Percentiles rank a stretch among this genome's conserved stretches.
Conservation (phyloP, 2,797 vertebrate species). For the Crax fasciolata region DNA sequence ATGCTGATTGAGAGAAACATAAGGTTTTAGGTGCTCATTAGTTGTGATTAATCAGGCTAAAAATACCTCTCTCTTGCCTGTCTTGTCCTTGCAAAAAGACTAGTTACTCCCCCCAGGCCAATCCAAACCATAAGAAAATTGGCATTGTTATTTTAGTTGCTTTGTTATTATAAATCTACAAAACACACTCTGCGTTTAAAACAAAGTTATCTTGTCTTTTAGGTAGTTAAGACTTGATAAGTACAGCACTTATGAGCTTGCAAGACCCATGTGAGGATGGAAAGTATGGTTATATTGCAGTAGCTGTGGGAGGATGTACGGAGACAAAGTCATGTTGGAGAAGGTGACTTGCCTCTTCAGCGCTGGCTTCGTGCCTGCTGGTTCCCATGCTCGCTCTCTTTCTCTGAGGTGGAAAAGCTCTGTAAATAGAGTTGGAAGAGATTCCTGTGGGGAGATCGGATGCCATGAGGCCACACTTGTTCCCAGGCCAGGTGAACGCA, state of each 20-base stretch:
- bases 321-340: neutral
- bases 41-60: slow-evolving; percentile 63
- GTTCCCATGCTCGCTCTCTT: neutral
- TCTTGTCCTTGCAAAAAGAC: slow-evolving; percentile 7
- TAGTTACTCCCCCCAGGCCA: neutral
- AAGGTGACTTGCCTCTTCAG: neutral
- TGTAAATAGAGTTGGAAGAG: neutral
- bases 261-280: rapidly evolving
- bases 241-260: neutral
- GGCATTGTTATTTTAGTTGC: neutral
- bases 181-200: neutral
- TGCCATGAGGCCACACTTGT: neutral
- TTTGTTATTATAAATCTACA: neutral
- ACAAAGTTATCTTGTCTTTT: neutral
- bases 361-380: neutral
- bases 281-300: neutral
- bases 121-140: neutral
- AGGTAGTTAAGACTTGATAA: neutral
- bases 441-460: rapidly evolving
- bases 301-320: neutral
- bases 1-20: slow-evolving; percentile 23
- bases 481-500: neutral
- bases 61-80: slow-evolving; percentile 1
- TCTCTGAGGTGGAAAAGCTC: neutral
- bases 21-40: slow-evolving; percentile 59